phyloP scores from a whole-genome alignment of 2,797 vertebrate genomes.

The Sus cebifrons region DNA sequence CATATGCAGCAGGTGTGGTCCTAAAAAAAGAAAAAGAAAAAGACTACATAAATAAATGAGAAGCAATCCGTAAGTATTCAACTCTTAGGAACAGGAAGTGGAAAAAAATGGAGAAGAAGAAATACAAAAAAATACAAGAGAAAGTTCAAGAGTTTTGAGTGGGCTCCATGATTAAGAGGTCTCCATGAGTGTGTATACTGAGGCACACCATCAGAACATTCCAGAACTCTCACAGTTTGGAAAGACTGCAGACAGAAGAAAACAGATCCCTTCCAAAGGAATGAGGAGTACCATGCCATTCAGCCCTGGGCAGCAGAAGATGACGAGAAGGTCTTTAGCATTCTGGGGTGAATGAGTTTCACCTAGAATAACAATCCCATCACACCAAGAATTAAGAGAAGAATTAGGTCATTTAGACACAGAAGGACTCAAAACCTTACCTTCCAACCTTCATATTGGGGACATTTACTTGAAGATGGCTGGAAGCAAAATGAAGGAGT shows the following conservation, averaged over 20 bases:
- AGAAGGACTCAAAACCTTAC: background rate
- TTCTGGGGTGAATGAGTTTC: background rate
- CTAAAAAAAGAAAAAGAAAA: no score
- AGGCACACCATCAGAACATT: background rate
- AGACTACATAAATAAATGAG: no score
- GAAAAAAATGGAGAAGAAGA: background rate
- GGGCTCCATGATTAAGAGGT: background rate
- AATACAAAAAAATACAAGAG: background rate
- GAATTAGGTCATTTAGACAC: background rate
- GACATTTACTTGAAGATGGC: background rate
- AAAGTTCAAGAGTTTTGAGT: background rate
- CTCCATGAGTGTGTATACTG: background rate
- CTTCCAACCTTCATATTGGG: background rate
- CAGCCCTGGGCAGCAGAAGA: background rate
- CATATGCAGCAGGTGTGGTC: no score
- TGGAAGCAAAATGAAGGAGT: background rate
- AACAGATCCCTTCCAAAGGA: background rate
- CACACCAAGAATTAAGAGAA: background rate
- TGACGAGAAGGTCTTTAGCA: background rate
- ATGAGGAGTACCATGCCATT: accelerated
- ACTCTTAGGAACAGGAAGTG: background rate
- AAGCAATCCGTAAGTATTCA: background rate
- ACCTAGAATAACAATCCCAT: background rate
- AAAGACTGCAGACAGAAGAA: background rate
- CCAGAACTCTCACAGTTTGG: background rate